Evolutionary conservation across 1,140 invertebrate species (phyloP).

Genomic region (Apis mellifera): Amel_HAv3.1 CM009941.2:16184501-16185000

Average conservation of each 20-base stretch:
- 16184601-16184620: constrained; percentile 24
- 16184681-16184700: no score
- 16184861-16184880: no score
- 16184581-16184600: constrained; percentile 83
- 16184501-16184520: constrained; percentile 81
- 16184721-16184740: no score
- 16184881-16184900: no score
- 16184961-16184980: no score
- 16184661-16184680: background rate
- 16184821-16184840: background rate
- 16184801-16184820: background rate
- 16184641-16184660: background rate
- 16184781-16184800: no score
- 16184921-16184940: background rate
- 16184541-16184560: constrained; percentile 88
- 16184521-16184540: constrained; percentile 88
- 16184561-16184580: constrained; percentile 93
- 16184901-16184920: background rate
- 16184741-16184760: no score
- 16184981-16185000: background rate
- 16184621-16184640: background rate
- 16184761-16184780: no score
- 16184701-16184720: no score
- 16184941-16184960: background rate
- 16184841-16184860: no score